Evolutionary conservation across 2,888 invertebrate species (phyloP).

Genomic region (Lissocephala sabroskyi): DNA sequence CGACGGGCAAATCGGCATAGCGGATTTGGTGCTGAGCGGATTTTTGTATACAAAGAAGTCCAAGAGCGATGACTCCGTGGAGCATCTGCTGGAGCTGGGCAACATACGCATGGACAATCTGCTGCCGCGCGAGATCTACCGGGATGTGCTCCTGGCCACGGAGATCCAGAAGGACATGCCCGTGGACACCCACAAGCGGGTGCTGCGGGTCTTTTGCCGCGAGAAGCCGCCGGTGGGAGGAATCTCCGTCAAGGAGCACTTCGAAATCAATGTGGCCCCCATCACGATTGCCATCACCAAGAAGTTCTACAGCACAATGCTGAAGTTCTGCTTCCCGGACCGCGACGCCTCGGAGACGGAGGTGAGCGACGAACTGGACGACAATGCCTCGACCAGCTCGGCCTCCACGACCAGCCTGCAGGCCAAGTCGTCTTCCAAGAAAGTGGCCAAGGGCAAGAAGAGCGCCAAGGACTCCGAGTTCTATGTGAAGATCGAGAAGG

Average conservation of each 20-base stretch:
- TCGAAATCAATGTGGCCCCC: constrained; percentile 98
- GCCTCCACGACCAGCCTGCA: constrained; percentile 73
- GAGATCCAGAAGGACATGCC: constrained; percentile 89
- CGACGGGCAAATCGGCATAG: constrained; percentile 98
- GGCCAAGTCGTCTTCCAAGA: constrained; percentile 56
- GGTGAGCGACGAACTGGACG: constrained; percentile 77
- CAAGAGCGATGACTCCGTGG: constrained; percentile 96
- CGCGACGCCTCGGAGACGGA: constrained; percentile 85
- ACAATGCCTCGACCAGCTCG: constrained; percentile 73
- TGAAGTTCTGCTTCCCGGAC: constrained; percentile 98
- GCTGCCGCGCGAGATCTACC: constrained; percentile 93
- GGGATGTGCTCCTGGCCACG: constrained; percentile 87
- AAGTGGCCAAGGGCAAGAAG: constrained; percentile 73
- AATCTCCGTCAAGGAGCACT: constrained; percentile 98
- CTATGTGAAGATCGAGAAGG: constrained; percentile 90
- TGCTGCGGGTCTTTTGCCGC: constrained; percentile 93
- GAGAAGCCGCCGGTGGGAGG: constrained; percentile 99
- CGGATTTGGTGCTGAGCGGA: constrained; percentile 94
- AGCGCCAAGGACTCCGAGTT: constrained; percentile 88
- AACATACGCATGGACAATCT: constrained; percentile 96
- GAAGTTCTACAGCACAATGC: constrained; percentile 97
- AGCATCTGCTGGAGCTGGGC: constrained; percentile 96
- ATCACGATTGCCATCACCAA: constrained; percentile 93
- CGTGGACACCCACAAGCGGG: constrained; percentile 88
- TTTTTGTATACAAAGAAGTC: constrained; percentile 98